Evolutionary conservation across 2,888 invertebrate genomes (phyloP).

Genomic region (Macropis europaea): DNA sequence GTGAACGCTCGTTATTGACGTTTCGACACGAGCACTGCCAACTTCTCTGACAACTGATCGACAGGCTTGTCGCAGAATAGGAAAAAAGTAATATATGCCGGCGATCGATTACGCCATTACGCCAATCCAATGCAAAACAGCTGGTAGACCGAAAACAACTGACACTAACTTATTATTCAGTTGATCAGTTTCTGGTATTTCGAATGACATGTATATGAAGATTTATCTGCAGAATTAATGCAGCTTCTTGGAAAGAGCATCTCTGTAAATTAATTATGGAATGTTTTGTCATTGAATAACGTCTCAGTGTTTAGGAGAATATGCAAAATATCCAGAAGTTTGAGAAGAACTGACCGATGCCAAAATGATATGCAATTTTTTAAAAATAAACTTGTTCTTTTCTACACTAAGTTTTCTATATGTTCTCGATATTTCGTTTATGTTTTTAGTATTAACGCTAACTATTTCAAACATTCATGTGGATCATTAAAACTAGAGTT

Average conservation of each 20-base stretch:
- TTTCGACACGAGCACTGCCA: constrained; percentile 26
- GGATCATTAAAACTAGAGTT: too few species aligned
- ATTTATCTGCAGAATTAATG: not conserved
- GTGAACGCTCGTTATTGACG: constrained; percentile 61
- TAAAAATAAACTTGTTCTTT: too few species aligned
- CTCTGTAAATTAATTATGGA: too few species aligned
- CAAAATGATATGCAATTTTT: too few species aligned
- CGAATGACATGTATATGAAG: not conserved
- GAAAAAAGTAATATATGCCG: not conserved
- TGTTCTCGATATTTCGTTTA: too few species aligned
- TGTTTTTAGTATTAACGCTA: too few species aligned
- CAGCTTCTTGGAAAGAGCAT: too few species aligned
- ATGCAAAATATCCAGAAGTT: not conserved
- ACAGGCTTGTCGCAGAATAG: not conserved
- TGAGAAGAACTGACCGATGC: too few species aligned
- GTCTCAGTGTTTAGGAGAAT: not conserved
- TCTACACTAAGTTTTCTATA: too few species aligned
- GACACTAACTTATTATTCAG: not conserved
- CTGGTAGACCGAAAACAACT: not conserved
- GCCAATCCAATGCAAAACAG: not conserved
- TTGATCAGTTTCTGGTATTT: not conserved
- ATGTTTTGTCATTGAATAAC: too few species aligned
- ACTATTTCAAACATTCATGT: too few species aligned
- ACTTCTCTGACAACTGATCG: constrained; percentile 35
- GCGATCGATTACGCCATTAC: not conserved